Evolutionary conservation across 30 jellyfish, hydroid and myxozoan genomes (phyloP).

Genomic region (Clytia hemisphaerica): DNA sequence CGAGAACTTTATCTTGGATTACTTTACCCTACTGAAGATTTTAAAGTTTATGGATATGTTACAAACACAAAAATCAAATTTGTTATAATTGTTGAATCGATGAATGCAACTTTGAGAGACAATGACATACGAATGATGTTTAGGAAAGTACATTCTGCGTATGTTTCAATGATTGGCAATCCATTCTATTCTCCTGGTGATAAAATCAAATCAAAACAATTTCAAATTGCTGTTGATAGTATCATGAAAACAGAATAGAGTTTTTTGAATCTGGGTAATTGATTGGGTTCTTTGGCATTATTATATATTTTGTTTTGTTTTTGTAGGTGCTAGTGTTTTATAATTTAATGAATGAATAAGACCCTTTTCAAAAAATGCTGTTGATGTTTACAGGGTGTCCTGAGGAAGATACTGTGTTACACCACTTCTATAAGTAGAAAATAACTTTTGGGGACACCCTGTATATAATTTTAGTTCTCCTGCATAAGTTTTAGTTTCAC

Average conservation of each 20-base stretch:
- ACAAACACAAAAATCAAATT: constrained; percentile 86
- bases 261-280: no score
- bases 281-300: no score
- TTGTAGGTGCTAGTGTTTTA: no score
- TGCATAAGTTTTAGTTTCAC: no score
- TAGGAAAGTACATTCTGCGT: constrained; percentile 70
- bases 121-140: constrained; percentile 95
- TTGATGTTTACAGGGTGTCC: no score
- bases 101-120: constrained; percentile 75
- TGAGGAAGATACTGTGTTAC: no score
- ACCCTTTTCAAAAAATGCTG: no score
- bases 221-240: constrained; percentile 30
- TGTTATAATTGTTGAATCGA: constrained; percentile 84
- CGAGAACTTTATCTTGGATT: constrained; percentile 86
- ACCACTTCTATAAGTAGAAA: no score
- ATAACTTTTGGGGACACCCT: no score
- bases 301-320: no score
- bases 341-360: no score
- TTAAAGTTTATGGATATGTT: constrained; percentile 95
- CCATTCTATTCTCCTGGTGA: constrained; percentile 95
- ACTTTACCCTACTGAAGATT: constrained; percentile 95
- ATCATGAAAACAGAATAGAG: constrained; percentile 7
- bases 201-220: constrained; percentile 58
- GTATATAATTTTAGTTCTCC: no score
- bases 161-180: constrained; percentile 74